Evolutionary conservation across 1,140 invertebrate genomes (phyloP).

Genomic region (Radopholus similis): DNA sequence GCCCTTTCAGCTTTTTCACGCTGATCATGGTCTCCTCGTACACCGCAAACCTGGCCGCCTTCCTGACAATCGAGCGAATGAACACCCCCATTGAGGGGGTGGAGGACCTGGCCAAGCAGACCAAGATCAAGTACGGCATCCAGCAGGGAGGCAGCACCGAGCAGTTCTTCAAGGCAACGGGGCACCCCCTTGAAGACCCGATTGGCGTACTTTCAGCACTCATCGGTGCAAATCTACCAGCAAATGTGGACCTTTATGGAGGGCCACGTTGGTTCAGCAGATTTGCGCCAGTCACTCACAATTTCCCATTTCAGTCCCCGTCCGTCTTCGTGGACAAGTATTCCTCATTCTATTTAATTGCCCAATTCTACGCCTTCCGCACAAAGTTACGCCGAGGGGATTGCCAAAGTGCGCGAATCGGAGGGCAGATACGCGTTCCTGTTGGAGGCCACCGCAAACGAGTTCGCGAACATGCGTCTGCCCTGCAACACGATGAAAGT

Average conservation of each 20-base stretch:
- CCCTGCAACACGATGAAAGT: conserved; percentile 94
- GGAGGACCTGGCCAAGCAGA: conserved; percentile 86
- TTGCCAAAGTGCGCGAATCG: conserved; percentile 73
- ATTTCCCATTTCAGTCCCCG: conserved; percentile 33
- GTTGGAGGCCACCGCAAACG: conserved; percentile 87
- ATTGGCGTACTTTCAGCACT: conserved; percentile 64
- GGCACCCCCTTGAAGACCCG: too few species aligned
- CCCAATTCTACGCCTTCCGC: too few species aligned
- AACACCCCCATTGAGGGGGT: conserved; percentile 86
- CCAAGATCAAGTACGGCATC: conserved; percentile 90
- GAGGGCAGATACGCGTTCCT: conserved; percentile 88
- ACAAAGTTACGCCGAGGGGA: conserved; percentile 81
- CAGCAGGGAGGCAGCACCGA: conserved; percentile 78
- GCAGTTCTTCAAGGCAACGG: conserved; percentile 88
- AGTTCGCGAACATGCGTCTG: conserved; percentile 86
- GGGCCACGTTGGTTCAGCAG: conserved; percentile 68
- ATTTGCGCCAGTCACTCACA: background rate
- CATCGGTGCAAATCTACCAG: conserved; percentile 80
- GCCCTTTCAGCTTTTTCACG: background rate
- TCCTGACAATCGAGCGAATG: conserved; percentile 84
- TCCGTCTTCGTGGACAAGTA: conserved; percentile 70
- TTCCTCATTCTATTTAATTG: too few species aligned
- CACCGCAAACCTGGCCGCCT: conserved; percentile 93
- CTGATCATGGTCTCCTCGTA: conserved; percentile 73
- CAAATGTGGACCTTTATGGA: conserved; percentile 95